phyloP scores from a whole-genome alignment of 2,113 vertebrate genomes.

The Felis catus region F.catus_Fca126_mat1.0 CM031412.1:180477001-180477500 shows the following conservation, averaged over 20 bases:
- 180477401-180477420: neutral
- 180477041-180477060: neutral
- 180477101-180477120: neutral
- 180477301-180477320: neutral
- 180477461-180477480: neutral
- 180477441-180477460: neutral
- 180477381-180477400: neutral
- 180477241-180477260: fast-evolving
- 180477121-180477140: neutral
- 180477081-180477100: neutral
- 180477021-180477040: neutral
- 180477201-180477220: neutral
- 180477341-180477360: too few relatives aligned
- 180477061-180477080: fast-evolving
- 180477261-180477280: fast-evolving
- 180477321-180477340: neutral
- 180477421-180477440: neutral
- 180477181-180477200: neutral
- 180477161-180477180: neutral
- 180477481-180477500: neutral
- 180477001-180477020: neutral
- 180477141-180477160: neutral
- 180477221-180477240: too few relatives aligned
- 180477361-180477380: neutral
- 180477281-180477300: too few relatives aligned